Evolutionary conservation across 2,113 vertebrate species (phyloP).

Genomic region (Sialia sialis): DNA sequence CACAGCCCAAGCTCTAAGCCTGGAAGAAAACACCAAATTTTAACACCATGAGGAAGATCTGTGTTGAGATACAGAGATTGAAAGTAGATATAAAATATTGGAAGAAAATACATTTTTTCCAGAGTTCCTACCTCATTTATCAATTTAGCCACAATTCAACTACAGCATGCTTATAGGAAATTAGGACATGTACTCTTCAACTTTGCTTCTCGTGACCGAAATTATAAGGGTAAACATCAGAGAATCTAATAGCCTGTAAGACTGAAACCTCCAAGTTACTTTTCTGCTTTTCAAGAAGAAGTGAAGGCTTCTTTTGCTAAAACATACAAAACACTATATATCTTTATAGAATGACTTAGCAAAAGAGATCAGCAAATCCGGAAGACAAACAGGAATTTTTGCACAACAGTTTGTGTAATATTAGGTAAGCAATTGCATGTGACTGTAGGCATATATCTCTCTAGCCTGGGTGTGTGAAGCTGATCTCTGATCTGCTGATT

Average conservation of each 20-base stretch:
- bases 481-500: neutral
- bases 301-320: neutral
- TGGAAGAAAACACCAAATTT: neutral
- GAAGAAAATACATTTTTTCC: neutral
- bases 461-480: neutral
- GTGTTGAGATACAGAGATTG: neutral
- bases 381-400: neutral
- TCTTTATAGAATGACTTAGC: neutral
- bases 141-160: neutral
- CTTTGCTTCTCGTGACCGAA: neutral
- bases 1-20: neutral
- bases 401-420: neutral
- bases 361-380: neutral
- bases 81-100: neutral
- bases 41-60: neutral
- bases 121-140: neutral
- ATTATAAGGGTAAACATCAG: neutral
- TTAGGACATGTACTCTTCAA: neutral
- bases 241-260: neutral
- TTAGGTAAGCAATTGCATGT: neutral
- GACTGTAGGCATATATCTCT: neutral
- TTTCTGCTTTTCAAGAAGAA: neutral
- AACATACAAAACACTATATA: neutral
- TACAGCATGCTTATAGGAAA: neutral
- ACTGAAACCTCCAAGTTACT: neutral